Evolutionary conservation across 1,140 invertebrate genomes (phyloP), one percentile per base, ranked within the genome.

Genomic region (Stegodyphus mimosarum): DNA sequence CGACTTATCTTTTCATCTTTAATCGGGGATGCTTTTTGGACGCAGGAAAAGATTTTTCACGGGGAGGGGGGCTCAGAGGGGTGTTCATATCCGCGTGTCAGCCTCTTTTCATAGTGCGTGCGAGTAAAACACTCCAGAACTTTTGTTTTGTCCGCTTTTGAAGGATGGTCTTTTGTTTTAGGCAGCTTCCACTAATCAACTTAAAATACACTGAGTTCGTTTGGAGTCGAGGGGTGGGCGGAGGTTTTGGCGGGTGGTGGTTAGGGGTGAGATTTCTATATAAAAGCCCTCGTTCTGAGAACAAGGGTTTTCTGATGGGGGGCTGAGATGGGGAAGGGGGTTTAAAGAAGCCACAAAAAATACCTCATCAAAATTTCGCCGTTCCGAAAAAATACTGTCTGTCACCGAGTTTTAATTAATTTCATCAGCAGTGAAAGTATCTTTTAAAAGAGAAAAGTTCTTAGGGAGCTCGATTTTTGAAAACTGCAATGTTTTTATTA

Each of bases 391-490:
- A 84, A 84, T 33, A 66, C 64, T 64, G 79, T 81, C 81, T 84
- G 81, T 84, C 81, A 84, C 60, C 72, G 50, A 75, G 81, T 84
- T 84, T 84, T 84, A 84, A 84, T 84, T 84, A 84, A 84, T 84
- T 84, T 84, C 81, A 84, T 84, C 81, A 84, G 80, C 53, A 70
- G 48, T 55, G 73, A 76, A 84, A 84, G 81, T 84, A 84, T 84
- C 81, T 84, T 84, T 84, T 84, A 81, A 81, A 81, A 81, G 79
- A 83, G 81, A 84, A 83, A 84, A 84, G 72, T 84, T 84, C 81
- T 84, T 75, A 72, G 80, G 71, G 50, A 55, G 77, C 77, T 48
- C 11, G 67, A 84, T 84, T 84, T 84, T 84, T 84, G 72, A 84
- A 84, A 84, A 75, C 48, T 67, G 73, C 72, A 76, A 84, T 84